A percentile compares a stretch with the other conserved stretches of the same genome.
Evolutionary conservation across 2,113 vertebrate species (phyloP).

Genomic region (Lynx canadensis): DNA sequence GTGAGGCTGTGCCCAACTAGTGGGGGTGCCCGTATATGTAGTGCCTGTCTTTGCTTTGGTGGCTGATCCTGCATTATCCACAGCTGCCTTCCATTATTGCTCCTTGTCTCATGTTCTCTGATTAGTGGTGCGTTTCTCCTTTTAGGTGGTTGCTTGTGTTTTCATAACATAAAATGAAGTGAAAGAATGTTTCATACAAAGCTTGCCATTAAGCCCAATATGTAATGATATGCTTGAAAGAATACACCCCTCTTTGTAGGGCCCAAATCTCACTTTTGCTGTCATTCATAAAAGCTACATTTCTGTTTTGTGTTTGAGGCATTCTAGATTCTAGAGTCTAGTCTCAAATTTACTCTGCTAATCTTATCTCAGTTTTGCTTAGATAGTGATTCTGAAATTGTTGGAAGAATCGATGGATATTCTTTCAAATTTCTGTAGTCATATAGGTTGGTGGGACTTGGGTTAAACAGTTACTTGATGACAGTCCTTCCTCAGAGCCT

Average conservation of each 20-base stretch:
- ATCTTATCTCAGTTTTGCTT: background rate
- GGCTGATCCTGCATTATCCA: background rate
- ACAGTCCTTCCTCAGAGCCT: background rate
- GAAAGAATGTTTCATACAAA: background rate
- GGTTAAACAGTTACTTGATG: background rate
- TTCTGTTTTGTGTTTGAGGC: background rate
- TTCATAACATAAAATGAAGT: background rate
- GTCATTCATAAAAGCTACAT: background rate
- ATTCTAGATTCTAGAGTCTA: background rate
- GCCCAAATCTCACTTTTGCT: background rate
- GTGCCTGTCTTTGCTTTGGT: background rate
- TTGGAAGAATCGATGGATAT: background rate
- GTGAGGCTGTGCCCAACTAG: rapidly evolving
- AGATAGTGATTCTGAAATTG: background rate
- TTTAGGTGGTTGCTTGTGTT: background rate
- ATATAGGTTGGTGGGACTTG: background rate
- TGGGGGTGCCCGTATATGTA: too few relatives aligned
- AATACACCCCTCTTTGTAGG: too few relatives aligned
- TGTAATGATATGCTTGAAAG: background rate
- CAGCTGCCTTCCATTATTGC: rapidly evolving
- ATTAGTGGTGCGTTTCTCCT: background rate
- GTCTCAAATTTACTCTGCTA: background rate
- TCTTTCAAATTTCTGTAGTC: background rate
- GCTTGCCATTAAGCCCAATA: background rate
- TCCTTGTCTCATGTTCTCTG: background rate